A percentile compares a stretch with the other conserved stretches of the same genome.
Evolutionary conservation across 2,888 invertebrate species (phyloP).

Genomic region (Drosophila kuntzei): DNA sequence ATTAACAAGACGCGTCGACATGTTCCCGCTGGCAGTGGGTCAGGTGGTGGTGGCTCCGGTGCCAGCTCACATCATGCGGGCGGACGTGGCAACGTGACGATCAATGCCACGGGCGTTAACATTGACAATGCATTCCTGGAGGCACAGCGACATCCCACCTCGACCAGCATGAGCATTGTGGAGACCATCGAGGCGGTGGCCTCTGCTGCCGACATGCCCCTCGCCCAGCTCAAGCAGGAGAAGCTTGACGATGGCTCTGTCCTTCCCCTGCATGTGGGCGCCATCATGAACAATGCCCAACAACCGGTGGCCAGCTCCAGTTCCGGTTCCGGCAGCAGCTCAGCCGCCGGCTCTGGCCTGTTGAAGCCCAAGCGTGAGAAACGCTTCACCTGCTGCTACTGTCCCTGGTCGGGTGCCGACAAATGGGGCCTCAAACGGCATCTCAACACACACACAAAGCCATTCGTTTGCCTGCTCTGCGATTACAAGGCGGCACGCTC

Average conservation of each 20-base stretch:
- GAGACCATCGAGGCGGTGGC: conserved; percentile 85
- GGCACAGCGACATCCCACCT: conserved; percentile 84
- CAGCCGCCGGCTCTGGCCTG: conserved; percentile 63
- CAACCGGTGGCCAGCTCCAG: conserved; percentile 74
- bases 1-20: conserved; percentile 91
- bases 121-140: conserved; percentile 84
- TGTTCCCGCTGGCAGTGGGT: conserved; percentile 81
- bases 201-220: conserved; percentile 83
- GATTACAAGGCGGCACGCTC: conserved; percentile 97
- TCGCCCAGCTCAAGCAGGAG: conserved; percentile 84
- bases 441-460: conserved; percentile 96
- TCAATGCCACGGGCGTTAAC: conserved; percentile 82
- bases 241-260: conserved; percentile 82
- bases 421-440: conserved; percentile 97
- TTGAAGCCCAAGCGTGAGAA: conserved; percentile 88
- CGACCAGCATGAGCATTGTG: conserved; percentile 84
- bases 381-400: conserved; percentile 94
- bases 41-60: conserved; percentile 62
- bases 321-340: conserved; percentile 69
- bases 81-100: conserved; percentile 86
- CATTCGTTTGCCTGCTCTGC: conserved; percentile 95
- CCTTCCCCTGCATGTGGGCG: conserved; percentile 64
- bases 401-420: conserved; percentile 96
- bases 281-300: conserved; percentile 60
- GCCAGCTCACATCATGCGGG: conserved; percentile 86